Percentiles rank a stretch among this genome's conserved stretches.
These are phyloP conservation scores for Rhamphomyia laevipes DNA, from an alignment of 2,888 invertebrate genomes.

Conservation along the genomic window DNA sequence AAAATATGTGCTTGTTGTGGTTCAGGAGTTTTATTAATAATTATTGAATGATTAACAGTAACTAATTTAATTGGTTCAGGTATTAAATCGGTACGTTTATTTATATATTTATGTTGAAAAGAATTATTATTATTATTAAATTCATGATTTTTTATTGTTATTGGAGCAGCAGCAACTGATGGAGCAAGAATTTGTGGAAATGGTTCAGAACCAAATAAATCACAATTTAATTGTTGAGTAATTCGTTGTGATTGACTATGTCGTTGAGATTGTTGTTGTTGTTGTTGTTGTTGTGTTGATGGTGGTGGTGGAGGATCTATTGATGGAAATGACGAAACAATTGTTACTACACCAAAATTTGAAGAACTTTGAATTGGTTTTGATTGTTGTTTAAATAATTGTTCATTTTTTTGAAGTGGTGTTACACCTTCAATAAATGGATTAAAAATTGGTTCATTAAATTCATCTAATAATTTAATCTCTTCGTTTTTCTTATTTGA, in stretches of 20 bases:
- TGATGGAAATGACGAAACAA: conserved; percentile 15
- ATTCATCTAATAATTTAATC: conserved; percentile 26
- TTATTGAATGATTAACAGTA: conserved; percentile 36
- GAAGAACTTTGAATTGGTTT: conserved; percentile 22
- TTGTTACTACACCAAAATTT: conserved; percentile 26
- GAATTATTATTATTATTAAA: conserved; percentile 16
- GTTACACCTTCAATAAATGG: conserved; percentile 24
- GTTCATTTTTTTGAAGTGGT: conserved; percentile 8
- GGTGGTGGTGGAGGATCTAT: background rate
- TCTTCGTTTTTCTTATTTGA: conserved; percentile 11
- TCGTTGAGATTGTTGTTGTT: background rate
- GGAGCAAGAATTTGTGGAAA: conserved; percentile 35
- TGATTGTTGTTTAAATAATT: conserved; percentile 4
- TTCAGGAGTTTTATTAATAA: conserved; percentile 35
- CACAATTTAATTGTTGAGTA: conserved; percentile 17
- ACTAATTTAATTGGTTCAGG: conserved; percentile 24
- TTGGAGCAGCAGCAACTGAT: conserved; percentile 21
- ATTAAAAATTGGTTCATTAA: conserved; percentile 36
- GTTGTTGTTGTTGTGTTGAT: background rate
- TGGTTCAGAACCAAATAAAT: conserved; percentile 36
- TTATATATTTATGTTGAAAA: conserved; percentile 13
- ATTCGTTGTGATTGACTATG: background rate
- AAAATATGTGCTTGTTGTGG: conserved; percentile 14
- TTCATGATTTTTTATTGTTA: conserved; percentile 10
- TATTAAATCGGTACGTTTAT: background rate